Percentiles rank a stretch among this genome's conserved stretches.
phyloP scores from a whole-genome alignment of 1,140 invertebrate genomes.

The Drosophila funebris region DNA sequence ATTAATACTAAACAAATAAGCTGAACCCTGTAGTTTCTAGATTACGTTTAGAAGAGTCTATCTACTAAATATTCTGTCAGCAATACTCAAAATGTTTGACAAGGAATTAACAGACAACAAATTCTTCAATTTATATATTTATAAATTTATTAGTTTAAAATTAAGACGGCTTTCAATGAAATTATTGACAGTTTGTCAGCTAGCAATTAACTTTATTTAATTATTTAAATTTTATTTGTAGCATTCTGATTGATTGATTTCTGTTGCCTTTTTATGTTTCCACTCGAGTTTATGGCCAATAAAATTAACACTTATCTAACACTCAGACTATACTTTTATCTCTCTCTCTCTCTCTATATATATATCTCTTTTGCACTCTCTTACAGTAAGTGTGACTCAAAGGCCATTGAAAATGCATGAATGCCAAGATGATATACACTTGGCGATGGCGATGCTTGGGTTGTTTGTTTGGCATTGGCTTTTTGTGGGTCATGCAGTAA shows the following conservation, averaged over 20 bases:
- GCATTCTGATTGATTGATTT: not conserved
- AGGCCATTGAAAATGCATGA: slow-evolving; percentile 52
- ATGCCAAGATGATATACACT: slow-evolving; percentile 50
- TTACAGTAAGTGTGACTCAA: slow-evolving; percentile 30
- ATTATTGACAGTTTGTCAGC: not conserved
- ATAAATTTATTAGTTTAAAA: no score
- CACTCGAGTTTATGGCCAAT: not conserved
- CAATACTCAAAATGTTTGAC: no score
- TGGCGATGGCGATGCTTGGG: not conserved
- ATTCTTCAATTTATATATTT: no score
- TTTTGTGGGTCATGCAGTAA: slow-evolving; percentile 29
- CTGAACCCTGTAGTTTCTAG: no score
- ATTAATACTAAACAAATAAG: no score
- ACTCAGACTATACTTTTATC: not conserved
- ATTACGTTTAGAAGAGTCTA: no score
- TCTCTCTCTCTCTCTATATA: not conserved
- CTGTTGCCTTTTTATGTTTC: not conserved
- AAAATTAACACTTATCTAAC: not conserved
- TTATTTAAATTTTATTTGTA: not conserved
- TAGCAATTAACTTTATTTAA: not conserved
- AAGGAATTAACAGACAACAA: no score
- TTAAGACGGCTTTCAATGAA: no score
- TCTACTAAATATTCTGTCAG: no score
- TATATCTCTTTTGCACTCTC: not conserved
- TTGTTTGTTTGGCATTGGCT: slow-evolving; percentile 7